These are phyloP conservation scores for Zaprionus obscuricornis DNA, from an alignment of 2,888 invertebrate genomes.

Conservation along the genomic window DNA sequence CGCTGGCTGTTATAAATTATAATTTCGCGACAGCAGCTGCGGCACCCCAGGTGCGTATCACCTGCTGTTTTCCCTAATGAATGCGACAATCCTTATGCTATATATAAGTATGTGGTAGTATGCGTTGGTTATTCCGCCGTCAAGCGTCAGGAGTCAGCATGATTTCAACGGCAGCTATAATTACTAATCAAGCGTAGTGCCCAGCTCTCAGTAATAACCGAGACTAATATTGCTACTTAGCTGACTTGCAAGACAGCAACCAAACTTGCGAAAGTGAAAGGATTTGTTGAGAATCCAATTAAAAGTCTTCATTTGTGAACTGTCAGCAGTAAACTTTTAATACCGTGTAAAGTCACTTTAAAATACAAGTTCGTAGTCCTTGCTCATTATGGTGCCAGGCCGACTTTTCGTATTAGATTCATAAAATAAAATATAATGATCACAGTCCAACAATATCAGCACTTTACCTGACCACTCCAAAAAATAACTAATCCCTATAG, in stretches of 20 bases:
- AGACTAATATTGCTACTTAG: slow-evolving; percentile 10
- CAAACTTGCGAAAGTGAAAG: slow-evolving; percentile 49
- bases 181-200: slow-evolving; percentile 46
- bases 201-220: slow-evolving; percentile 18
- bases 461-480: slow-evolving; percentile 5
- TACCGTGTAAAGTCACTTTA: not conserved
- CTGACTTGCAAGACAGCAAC: not conserved
- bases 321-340: too few species aligned
- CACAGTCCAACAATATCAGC: slow-evolving; percentile 41
- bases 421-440: slow-evolving; percentile 32
- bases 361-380: too few species aligned
- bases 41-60: slow-evolving; percentile 64
- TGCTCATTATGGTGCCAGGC: not conserved
- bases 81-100: slow-evolving; percentile 55
- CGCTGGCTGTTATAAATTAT: slow-evolving; percentile 70
- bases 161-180: slow-evolving; percentile 13
- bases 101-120: too few species aligned
- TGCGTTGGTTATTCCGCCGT: not conserved
- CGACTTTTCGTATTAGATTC: slow-evolving; percentile 18
- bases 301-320: too few species aligned
- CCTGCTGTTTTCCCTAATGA: slow-evolving; percentile 77
- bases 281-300: too few species aligned
- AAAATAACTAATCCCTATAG: too few species aligned
- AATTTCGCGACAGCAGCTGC: slow-evolving; percentile 58
- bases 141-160: not conserved